phyloP scores from a whole-genome alignment of 1,140 invertebrate genomes.

The Heliconius congener region DNA sequence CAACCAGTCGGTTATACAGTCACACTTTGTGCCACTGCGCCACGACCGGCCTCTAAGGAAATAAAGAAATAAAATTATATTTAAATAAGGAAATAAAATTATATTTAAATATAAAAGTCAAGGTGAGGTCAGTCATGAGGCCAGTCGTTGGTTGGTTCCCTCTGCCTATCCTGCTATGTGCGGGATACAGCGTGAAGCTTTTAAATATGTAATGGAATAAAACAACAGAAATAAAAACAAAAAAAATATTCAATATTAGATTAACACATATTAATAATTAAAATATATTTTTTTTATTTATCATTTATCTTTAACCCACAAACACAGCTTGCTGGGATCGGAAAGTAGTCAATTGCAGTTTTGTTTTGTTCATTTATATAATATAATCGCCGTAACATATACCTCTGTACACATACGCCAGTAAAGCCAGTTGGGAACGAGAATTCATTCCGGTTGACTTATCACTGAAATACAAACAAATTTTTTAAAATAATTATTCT shows the following conservation, averaged over 20 bases:
- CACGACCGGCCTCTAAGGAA: too few species aligned
- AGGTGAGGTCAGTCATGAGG: too few species aligned
- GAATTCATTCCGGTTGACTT: not conserved
- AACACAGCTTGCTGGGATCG: not conserved
- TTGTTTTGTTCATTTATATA: not conserved
- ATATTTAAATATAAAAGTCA: too few species aligned
- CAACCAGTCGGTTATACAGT: too few species aligned
- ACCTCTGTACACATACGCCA: not conserved
- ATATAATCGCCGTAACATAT: not conserved
- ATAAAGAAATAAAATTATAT: too few species aligned
- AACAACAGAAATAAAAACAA: too few species aligned
- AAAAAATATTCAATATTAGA: not conserved
- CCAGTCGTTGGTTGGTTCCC: too few species aligned
- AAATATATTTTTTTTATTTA: not conserved
- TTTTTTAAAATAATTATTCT: not conserved
- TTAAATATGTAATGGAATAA: too few species aligned
- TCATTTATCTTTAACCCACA: not conserved
- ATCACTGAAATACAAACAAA: not conserved
- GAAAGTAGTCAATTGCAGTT: not conserved
- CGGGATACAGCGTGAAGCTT: too few species aligned
- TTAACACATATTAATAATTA: not conserved
- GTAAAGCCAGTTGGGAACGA: not conserved
- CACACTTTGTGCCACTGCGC: too few species aligned
- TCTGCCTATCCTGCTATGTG: too few species aligned
- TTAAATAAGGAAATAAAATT: too few species aligned